A percentile compares a stretch with the other conserved stretches of the same genome.
These are phyloP conservation scores for Campylomormyrus tamandua DNA, from an alignment of 2,113 vertebrate species.

Conservation along the genomic window DNA sequence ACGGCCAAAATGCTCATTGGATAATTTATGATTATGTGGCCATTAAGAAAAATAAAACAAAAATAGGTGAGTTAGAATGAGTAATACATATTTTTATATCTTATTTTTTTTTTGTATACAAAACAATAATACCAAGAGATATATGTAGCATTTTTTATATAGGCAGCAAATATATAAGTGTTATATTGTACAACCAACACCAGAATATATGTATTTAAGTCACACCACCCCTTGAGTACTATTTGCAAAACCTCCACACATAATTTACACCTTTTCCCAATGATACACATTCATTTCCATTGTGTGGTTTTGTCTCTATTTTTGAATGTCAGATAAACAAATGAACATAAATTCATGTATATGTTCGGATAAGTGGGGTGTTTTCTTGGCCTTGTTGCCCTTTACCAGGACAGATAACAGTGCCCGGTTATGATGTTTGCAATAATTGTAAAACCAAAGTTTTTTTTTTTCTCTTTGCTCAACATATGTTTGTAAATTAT, in stretches of 20 bases:
- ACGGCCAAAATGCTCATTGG: neutral
- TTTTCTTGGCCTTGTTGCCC: neutral
- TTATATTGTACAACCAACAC: neutral
- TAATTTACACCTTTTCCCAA: slow-evolving; percentile 9
- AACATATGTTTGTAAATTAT: neutral
- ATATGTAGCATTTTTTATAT: neutral
- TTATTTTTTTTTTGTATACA: neutral
- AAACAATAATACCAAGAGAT: neutral
- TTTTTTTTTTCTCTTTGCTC: neutral
- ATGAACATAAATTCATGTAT: neutral
- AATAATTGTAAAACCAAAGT: neutral
- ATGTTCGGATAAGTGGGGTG: neutral
- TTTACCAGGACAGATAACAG: neutral
- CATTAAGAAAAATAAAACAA: neutral
- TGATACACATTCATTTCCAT: neutral
- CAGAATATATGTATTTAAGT: neutral
- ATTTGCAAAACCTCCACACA: neutral
- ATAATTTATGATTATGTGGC: neutral
- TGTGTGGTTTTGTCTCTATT: neutral
- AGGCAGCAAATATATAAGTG: neutral
- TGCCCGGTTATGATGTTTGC: neutral
- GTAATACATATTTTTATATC: neutral
- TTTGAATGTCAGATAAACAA: neutral
- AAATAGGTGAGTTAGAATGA: neutral
- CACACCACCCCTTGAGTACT: neutral